Percentiles rank a stretch among this genome's conserved stretches.
phyloP scores from a whole-genome alignment of 2,113 vertebrate genomes.

The Notothenia rossii region DNA sequence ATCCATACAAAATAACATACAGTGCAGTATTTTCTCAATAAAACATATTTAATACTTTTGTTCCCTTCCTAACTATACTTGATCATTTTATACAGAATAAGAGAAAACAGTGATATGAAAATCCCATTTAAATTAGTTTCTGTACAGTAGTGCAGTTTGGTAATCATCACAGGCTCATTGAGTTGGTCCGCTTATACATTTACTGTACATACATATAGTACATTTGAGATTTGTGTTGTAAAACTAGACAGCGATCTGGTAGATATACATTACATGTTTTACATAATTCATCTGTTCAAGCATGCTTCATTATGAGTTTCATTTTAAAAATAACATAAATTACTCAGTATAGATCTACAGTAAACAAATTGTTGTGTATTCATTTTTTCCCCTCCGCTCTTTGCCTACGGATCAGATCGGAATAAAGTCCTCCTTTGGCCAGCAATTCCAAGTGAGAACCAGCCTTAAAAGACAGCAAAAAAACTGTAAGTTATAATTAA shows the following conservation, averaged over 20 bases:
- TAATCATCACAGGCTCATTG: slow-evolving; percentile 23
- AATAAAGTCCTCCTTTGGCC: slow-evolving; percentile 88
- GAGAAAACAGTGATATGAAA: not conserved
- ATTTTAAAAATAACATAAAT: slow-evolving; percentile 14
- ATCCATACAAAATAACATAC: not conserved
- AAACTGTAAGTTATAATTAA: slow-evolving; percentile 40
- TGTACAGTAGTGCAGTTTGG: slow-evolving; percentile 48
- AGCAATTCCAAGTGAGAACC: slow-evolving; percentile 91
- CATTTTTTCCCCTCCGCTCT: slow-evolving; percentile 81
- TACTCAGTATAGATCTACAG: slow-evolving; percentile 18
- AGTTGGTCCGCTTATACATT: slow-evolving; percentile 52
- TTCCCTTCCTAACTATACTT: slow-evolving; percentile 5
- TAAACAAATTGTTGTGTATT: slow-evolving; percentile 28
- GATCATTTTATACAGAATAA: slow-evolving; percentile 42
- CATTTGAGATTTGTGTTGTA: no score
- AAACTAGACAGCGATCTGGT: not conserved
- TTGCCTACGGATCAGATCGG: slow-evolving; percentile 91
- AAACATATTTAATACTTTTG: slow-evolving; percentile 40
- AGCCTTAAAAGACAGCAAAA: slow-evolving; percentile 76
- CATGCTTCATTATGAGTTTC: slow-evolving; percentile 6
- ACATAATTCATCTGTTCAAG: slow-evolving; percentile 4
- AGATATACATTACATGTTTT: slow-evolving; percentile 34
- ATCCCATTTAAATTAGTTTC: slow-evolving; percentile 14
- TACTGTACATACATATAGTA: not conserved
- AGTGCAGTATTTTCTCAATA: not conserved